Evolutionary conservation across 2,888 invertebrate genomes (phyloP), one percentile per base, ranked within the genome.

Genomic region (Cantharis nigra): DNA sequence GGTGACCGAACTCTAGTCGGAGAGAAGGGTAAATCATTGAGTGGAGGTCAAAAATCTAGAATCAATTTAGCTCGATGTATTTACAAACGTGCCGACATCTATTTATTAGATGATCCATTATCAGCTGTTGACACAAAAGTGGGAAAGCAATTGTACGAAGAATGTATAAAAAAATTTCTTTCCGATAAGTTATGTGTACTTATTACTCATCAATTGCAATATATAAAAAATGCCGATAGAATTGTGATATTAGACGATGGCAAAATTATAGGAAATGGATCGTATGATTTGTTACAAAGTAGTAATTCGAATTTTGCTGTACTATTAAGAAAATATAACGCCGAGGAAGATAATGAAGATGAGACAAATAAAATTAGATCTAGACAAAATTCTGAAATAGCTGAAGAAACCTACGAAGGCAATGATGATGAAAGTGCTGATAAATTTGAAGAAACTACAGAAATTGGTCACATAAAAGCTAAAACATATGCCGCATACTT

Each of bases 41-140:
- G 94, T 23, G 95, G 95, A 11, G 95, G 95, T n/a, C 96, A 96
- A 87, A 92, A 92, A 85, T 95, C 95, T 0, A 90, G 96, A 79
- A 91, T 96, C 49, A 94, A 94, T 86, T 89, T 96, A 69, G 94
- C 94, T 0, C 90, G 95, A 83, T 92, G 94, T 0, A 89, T 95
- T 70, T 96, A 96, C 84, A 92, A 92, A 82, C 91, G 93, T 81
- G 94, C 95, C 0, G 95, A 96, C 83, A 91, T 96, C 64, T 96
- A 95, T 84, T 89, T 96, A 28, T 87, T 96, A 70, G 96, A 96
- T 83, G 96, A 96, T 95, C 95, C 95, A 0, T 87, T 95, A 23
- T 94, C 94, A 64, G 94, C 95, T 0, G 94, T 95, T 0, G 95
- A 95, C 83, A 90, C 93, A 0, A 91, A 92, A 71, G 95, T 95